Evolutionary conservation across 2,888 invertebrate species (phyloP), one percentile per base, ranked within the genome.

Genomic region (Lagria hirta): DNA sequence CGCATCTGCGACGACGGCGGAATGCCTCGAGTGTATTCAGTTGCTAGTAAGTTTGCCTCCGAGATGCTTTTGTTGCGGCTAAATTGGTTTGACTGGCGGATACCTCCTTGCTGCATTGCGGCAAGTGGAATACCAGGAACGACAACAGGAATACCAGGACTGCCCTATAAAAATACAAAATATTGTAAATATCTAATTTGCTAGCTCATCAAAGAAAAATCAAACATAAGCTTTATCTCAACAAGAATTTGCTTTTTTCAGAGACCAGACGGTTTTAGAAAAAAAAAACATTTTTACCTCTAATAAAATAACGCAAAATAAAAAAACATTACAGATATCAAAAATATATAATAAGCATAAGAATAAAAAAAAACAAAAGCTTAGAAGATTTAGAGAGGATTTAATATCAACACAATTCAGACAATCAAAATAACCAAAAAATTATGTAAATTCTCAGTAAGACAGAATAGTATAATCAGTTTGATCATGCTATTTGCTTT

Each of bases 21-120:
- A 13, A 54, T 51, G n/a, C 61, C 62, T 49, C 66, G 62, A 32
- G 62, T 73, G 14, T 78, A 78, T 23, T 82, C 82, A 1, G 78
- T 75, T 1, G 82, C 80, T 23, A 92, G 72, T 12, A 93, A 74
- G 74, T 93, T 92, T 5, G 92, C 92, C 68, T 93, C 93, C 58
- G 91, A 91, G 54, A 85, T 83, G 48, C 90, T 90, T 61, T 85
- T 85, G 40, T 74, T 73, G 42, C 75, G 60, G 41, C 64, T 68
- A 68, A 72, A 73, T 44, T 67, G 65, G 35, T 58, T 55, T 44
- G 52, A 43, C 11, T 46, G 50, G 15, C 81, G 71, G 51, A 84
- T 81, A 29, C 83, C 83, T 1, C 82, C 83, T 65, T 84, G 84
- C 36, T 84, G 81, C 72, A 84, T 76, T 6, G 84, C 84, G 11